Conservation (phyloP, 2,888 invertebrate species). For the Ornithoptera alexandrae region DNA sequence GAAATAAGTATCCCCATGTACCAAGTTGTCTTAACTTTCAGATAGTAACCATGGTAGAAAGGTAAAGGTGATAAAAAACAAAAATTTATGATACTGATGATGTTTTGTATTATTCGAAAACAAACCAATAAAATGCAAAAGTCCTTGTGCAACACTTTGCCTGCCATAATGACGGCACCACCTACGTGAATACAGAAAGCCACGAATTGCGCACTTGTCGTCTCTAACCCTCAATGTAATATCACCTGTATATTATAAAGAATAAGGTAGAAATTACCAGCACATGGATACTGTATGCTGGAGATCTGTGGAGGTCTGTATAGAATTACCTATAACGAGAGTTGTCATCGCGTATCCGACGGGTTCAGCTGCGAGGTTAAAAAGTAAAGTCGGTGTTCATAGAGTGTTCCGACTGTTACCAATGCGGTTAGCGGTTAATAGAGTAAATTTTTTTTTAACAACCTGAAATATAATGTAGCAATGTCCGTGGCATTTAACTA, state of each 20-base stretch:
- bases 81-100: no score
- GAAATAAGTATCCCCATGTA: no score
- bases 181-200: constrained; percentile 30
- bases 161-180: constrained; percentile 34
- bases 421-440: constrained; percentile 11
- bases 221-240: neutral
- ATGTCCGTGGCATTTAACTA: no score
- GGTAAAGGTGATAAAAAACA: no score
- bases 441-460: constrained; percentile 6
- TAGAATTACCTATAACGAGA: constrained; percentile 19
- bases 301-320: constrained; percentile 10
- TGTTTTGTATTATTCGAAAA: neutral
- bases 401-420: constrained; percentile 10
- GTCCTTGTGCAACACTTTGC: constrained; percentile 36
- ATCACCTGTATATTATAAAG: neutral
- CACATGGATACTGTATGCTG: neutral
- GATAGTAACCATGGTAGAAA: no score
- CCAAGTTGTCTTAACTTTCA: no score
- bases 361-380: constrained; percentile 11
- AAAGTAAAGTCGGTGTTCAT: constrained; percentile 13
- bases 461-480: neutral
- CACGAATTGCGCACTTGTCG: constrained; percentile 4
- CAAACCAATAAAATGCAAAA: constrained; percentile 17
- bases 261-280: constrained; percentile 8
- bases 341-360: constrained; percentile 11